Conservation (phyloP, 2,888 invertebrate genomes). For the Odontocerum albicorne region DNA sequence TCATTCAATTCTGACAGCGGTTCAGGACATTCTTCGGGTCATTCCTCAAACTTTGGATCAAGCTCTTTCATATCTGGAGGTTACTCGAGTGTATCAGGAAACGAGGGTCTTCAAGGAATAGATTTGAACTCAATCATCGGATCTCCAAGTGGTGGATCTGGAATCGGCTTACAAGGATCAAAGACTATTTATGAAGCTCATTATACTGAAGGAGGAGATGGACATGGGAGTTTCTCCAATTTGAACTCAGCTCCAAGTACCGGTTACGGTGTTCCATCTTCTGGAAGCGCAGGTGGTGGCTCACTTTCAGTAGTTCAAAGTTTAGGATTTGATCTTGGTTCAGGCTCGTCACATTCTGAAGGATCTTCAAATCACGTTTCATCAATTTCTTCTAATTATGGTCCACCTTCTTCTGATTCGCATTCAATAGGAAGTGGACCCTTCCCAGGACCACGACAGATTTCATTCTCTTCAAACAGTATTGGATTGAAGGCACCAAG, state of each 20-base stretch:
- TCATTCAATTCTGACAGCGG: not conserved
- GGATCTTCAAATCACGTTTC: slow-evolving; percentile 4
- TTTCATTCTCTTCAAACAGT: slow-evolving; percentile 36
- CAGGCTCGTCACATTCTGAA: not conserved
- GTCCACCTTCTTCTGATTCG: slow-evolving; percentile 51
- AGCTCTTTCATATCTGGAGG: slow-evolving; percentile 28
- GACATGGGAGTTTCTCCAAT: slow-evolving; percentile 40
- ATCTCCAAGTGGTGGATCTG: slow-evolving; percentile 26
- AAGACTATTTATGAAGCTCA: slow-evolving; percentile 57
- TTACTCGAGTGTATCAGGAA: slow-evolving; percentile 33
- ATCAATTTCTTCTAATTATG: slow-evolving; percentile 45
- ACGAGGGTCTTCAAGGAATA: slow-evolving; percentile 35
- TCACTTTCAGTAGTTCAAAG: slow-evolving; percentile 45
- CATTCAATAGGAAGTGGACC: slow-evolving; percentile 43
- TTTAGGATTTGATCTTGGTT: slow-evolving; percentile 45
- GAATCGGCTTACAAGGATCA: slow-evolving; percentile 35
- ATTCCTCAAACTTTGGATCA: not conserved
- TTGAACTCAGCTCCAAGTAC: slow-evolving; percentile 25
- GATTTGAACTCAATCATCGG: slow-evolving; percentile 38
- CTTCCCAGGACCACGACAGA: slow-evolving; percentile 47
- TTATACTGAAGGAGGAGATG: slow-evolving; percentile 47
- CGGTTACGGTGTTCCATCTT: slow-evolving; percentile 35
- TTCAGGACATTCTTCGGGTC: not conserved
- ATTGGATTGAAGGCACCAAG: slow-evolving; percentile 61
- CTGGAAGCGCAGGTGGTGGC: slow-evolving; percentile 18